phyloP scores from a whole-genome alignment of 1,140 invertebrate species.

The Drosophila punjabiensis region DNA sequence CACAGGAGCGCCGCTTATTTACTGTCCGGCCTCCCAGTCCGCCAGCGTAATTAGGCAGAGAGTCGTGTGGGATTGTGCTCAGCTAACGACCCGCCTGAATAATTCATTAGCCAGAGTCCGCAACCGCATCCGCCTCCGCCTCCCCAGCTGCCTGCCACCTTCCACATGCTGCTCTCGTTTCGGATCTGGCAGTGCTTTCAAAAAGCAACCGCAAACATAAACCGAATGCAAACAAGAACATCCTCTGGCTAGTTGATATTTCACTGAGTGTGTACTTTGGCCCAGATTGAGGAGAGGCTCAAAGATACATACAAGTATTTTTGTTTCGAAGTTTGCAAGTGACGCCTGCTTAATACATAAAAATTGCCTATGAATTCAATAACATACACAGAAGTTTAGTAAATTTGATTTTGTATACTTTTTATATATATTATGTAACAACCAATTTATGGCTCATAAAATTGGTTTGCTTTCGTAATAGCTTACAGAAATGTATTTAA shows the following conservation, averaged over 20 bases:
- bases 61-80: slow-evolving; percentile 48
- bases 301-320: slow-evolving; percentile 1
- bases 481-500: not conserved
- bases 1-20: slow-evolving; percentile 39
- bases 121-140: slow-evolving; percentile 1
- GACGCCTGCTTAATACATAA: not conserved
- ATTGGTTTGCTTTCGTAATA: not conserved
- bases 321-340: not conserved
- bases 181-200: slow-evolving; percentile 28
- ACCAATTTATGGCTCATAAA: not conserved
- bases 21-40: slow-evolving; percentile 51
- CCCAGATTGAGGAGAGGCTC: slow-evolving; percentile 20
- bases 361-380: no score
- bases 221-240: slow-evolving; percentile 65
- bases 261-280: slow-evolving; percentile 17
- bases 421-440: not conserved
- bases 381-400: not conserved
- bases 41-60: slow-evolving; percentile 66
- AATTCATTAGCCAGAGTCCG: slow-evolving; percentile 68
- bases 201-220: slow-evolving; percentile 70
- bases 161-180: slow-evolving; percentile 19
- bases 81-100: slow-evolving; percentile 74
- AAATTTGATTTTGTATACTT: not conserved
- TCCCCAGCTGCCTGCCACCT: slow-evolving; percentile 9
- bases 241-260: slow-evolving; percentile 45